Percentiles rank a stretch among this genome's conserved stretches.
These are phyloP conservation scores for Wasmannia auropunctata DNA, from an alignment of 1,140 invertebrate genomes.

Conservation along the genomic window DNA sequence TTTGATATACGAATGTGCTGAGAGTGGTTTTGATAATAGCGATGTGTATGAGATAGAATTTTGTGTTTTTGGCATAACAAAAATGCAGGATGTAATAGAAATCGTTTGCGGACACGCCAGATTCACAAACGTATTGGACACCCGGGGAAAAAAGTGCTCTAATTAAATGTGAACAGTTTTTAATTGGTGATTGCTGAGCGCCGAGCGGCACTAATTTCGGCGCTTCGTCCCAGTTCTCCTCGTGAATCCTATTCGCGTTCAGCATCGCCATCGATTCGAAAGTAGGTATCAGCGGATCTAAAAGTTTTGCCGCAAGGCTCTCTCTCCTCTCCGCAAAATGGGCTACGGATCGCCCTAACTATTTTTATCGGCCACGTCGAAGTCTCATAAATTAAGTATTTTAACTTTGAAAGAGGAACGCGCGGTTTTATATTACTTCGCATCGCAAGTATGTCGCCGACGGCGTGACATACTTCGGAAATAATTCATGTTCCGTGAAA, in stretches of 20 bases:
- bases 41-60: background rate
- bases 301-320: constrained; percentile 20
- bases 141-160: constrained; percentile 72
- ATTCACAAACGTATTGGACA: constrained; percentile 20
- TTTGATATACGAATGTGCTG: background rate
- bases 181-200: constrained; percentile 74
- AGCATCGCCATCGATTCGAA: constrained; percentile 70
- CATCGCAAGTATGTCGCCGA: constrained; percentile 36
- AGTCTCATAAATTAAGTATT: constrained; percentile 45
- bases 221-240: constrained; percentile 73
- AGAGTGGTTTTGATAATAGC: background rate
- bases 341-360: constrained; percentile 36
- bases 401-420: constrained; percentile 42
- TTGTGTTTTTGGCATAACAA: background rate
- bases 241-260: constrained; percentile 44
- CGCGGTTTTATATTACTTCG: constrained; percentile 36
- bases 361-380: constrained; percentile 38
- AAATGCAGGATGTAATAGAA: background rate
- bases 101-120: background rate
- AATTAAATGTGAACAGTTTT: constrained; percentile 81
- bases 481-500: constrained; percentile 45
- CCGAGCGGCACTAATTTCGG: constrained; percentile 74
- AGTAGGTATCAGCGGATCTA: constrained; percentile 29
- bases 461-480: constrained; percentile 40
- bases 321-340: background rate